Percentiles rank a stretch among this genome's conserved stretches.
phyloP scores from a whole-genome alignment of 2,797 vertebrate species.

The Notoglanidium macrostoma region DNA sequence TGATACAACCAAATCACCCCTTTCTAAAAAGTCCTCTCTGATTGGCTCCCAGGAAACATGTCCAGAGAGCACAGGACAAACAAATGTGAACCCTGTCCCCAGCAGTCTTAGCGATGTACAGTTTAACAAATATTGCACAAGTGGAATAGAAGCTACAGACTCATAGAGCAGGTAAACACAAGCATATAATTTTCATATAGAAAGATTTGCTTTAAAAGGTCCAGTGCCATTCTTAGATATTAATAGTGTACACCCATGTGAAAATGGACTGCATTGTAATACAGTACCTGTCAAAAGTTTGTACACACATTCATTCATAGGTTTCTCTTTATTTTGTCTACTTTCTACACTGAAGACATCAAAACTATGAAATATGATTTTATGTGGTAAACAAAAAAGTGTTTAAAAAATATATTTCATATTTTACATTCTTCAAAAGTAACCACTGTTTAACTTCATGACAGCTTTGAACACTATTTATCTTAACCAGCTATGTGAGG shows the following conservation, averaged over 20 bases:
- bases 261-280: not conserved
- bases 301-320: too few species aligned
- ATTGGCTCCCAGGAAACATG: conserved; percentile 61
- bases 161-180: conserved; percentile 69
- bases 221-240: not conserved
- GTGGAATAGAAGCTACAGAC: conserved; percentile 64
- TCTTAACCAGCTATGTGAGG: too few species aligned
- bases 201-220: not conserved
- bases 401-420: too few species aligned
- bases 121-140: conserved; percentile 47
- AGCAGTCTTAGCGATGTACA: not conserved
- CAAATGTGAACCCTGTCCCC: conserved; percentile 13
- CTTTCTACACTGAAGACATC: too few species aligned
- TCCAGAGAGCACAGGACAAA: conserved; percentile 58
- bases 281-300: not conserved
- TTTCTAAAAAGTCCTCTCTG: conserved; percentile 68
- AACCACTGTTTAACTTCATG: too few species aligned
- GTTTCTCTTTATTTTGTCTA: too few species aligned
- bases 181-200: not conserved
- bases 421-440: too few species aligned
- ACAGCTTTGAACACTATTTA: too few species aligned
- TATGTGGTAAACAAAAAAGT: too few species aligned
- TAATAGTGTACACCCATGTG: not conserved
- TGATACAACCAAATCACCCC: conserved; percentile 30
- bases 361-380: too few species aligned